These are phyloP conservation scores for Apocheima hispidaria DNA, from an alignment of 2,888 invertebrate genomes.

Conservation along the genomic window DNA sequence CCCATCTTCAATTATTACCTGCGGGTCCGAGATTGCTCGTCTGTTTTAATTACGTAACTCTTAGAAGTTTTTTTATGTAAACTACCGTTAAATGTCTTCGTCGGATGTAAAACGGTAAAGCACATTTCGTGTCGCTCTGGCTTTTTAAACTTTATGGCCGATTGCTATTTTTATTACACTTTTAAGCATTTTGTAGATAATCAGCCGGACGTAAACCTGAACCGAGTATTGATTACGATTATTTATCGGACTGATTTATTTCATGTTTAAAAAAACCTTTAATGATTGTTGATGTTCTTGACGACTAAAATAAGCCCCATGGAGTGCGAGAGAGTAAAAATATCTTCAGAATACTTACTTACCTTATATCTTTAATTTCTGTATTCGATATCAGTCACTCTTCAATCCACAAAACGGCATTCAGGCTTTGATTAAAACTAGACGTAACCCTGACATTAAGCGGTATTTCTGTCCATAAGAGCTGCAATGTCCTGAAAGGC, in stretches of 20 bases:
- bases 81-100: conserved; percentile 38
- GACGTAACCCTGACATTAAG: too few relatives aligned
- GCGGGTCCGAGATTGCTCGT: conserved; percentile 42
- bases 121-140: conserved; percentile 24
- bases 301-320: too few relatives aligned
- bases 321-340: too few relatives aligned
- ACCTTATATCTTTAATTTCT: too few relatives aligned
- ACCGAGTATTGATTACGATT: conserved; percentile 5
- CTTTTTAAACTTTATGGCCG: conserved; percentile 22
- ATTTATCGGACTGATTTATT: conserved; percentile 31
- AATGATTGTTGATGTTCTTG: not conserved
- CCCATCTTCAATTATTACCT: conserved; percentile 40
- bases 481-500: too few relatives aligned
- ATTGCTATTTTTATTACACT: conserved; percentile 22
- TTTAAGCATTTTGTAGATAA: conserved; percentile 20
- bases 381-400: too few relatives aligned
- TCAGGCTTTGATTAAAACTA: too few relatives aligned
- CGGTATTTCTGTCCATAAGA: too few relatives aligned
- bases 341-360: too few relatives aligned
- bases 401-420: too few relatives aligned
- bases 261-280: not conserved
- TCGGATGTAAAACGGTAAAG: conserved; percentile 38
- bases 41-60: conserved; percentile 42
- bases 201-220: conserved; percentile 20
- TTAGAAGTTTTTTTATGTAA: conserved; percentile 27